A percentile compares a stretch with the other conserved stretches of the same genome.
phyloP scores from a whole-genome alignment of 53 echinoderm and acorn worm species.

The Mesocentrotus franciscanus region DNA sequence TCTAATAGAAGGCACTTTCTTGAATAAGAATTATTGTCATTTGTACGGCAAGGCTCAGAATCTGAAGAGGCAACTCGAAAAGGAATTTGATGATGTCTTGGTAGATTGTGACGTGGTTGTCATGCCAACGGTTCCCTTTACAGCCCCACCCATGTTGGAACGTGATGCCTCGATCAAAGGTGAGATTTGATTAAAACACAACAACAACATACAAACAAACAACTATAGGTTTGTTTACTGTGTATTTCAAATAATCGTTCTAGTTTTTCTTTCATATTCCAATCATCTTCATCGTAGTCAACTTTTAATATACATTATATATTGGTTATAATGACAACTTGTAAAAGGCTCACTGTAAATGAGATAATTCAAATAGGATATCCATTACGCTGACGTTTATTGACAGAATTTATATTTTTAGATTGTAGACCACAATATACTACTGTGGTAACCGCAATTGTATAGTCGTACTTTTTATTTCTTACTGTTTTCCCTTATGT shows the following conservation, averaged over 20 bases:
- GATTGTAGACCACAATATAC: no score
- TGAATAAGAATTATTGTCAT: slow-evolving; percentile 26
- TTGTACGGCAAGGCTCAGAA: slow-evolving; percentile 62
- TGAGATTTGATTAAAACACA: not conserved
- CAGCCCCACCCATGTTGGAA: slow-evolving; percentile 35
- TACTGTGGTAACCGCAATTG: no score
- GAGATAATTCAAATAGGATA: no score
- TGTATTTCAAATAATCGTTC: no score
- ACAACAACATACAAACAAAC: no score
- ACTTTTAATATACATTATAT: not conserved
- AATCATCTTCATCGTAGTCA: not conserved
- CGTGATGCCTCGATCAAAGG: not conserved
- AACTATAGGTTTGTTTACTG: no score
- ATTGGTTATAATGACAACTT: not conserved
- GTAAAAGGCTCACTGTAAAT: not conserved
- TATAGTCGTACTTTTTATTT: no score
- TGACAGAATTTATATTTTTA: no score
- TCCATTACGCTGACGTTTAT: no score
- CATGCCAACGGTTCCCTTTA: slow-evolving; percentile 66
- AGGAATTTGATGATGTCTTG: slow-evolving; percentile 41
- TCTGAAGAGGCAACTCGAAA: not conserved
- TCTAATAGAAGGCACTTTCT: not conserved
- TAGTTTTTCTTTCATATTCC: not conserved
- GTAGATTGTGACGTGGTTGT: slow-evolving; percentile 37
- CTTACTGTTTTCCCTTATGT: no score